These are phyloP conservation scores for Dryoscopus gambensis DNA, from an alignment of 2,113 vertebrate species.

Conservation along the genomic window DNA sequence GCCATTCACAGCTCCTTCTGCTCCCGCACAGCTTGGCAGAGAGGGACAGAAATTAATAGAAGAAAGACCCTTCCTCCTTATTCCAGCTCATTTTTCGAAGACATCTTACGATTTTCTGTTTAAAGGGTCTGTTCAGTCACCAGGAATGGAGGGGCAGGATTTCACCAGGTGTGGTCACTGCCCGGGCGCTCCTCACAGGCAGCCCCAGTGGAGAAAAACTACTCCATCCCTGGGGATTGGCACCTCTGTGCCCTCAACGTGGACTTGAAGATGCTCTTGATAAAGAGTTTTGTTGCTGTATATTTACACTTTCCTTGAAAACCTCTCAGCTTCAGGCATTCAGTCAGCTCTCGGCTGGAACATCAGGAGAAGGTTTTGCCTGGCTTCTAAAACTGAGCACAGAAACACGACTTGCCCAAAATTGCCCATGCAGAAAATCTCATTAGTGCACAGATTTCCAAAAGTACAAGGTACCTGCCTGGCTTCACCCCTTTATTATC, in stretches of 20 bases:
- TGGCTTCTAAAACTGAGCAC: background rate
- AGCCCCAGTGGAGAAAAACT: rapidly evolving
- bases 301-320: background rate
- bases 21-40: rapidly evolving
- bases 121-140: rapidly evolving
- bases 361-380: background rate
- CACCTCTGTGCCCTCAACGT: rapidly evolving
- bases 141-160: rapidly evolving
- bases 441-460: background rate
- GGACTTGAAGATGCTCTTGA: rapidly evolving
- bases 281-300: background rate
- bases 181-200: no score
- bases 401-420: background rate
- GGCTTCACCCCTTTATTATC: background rate
- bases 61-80: background rate
- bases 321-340: background rate
- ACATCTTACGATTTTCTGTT: rapidly evolving
- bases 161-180: rapidly evolving
- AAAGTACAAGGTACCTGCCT: background rate
- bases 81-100: background rate
- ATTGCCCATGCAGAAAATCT: background rate
- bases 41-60: rapidly evolving
- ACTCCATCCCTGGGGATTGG: background rate
- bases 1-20: background rate
- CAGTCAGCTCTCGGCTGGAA: background rate